Evolutionary conservation across 2,113 vertebrate species (phyloP), one percentile per base, ranked within the genome.

Genomic region (Alaudala cheleensis): DNA sequence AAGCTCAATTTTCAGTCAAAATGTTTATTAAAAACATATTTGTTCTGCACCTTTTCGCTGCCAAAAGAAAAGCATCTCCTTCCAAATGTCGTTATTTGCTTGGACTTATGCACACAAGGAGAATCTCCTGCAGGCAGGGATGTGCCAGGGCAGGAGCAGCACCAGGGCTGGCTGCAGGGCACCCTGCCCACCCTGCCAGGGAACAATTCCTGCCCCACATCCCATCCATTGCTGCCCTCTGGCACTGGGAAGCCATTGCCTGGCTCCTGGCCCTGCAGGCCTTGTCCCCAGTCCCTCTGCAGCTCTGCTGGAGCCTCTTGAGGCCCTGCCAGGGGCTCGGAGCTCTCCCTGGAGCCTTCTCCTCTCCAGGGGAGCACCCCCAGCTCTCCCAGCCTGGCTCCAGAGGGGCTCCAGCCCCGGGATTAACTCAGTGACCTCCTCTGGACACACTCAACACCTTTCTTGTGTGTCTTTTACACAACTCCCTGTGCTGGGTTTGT

Each of bases 11-110:
- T 96, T 86, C 86, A 73, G 71, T 69, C 67, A 82, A 92, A 95
- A 91, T 82, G 67, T n/a, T 73, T 90, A 86, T 92, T 88, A 92
- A 92, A 92, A 92, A 34, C 45, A 6, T 80, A 90, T 86, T 90
- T 77, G 51, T 50, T 96, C 83, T 42, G 31, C 89, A 92, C 66
- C 50, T 78, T 90, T 86, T 86, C 2, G 0, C 50, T 69, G 62
- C 89, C 31, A 21, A 77, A 80, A 86, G 58, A 28, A 76, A 85
- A 92, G 44, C 65, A 42, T 25, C 80, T 93, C 80, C 50, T 50
- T 72, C 67, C 33, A 69, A 83, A 51, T 42, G 62, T 25, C 20
- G 8, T 86, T 73, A n/a, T 65, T 73, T 76, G 54, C 37, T 92
- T 81, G 76, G 84, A 77, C 31, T 61, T 72, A 20, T 4, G 45